Base-by-base conservation (phyloP, 2,888 invertebrate genomes). In the Cantharis lateralis region DNA sequence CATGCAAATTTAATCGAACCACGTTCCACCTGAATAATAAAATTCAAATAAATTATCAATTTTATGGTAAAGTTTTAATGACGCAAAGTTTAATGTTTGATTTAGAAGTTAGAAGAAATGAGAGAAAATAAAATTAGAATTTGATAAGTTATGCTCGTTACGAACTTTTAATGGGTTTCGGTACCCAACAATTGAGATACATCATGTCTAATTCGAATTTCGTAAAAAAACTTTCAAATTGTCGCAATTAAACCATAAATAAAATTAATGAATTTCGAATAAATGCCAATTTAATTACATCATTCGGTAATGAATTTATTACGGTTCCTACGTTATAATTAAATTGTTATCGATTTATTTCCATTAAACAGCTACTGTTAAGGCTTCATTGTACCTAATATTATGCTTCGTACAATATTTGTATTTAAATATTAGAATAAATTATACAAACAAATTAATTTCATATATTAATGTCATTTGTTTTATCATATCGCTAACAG, bases 261-360 rank as follows among this genome's bases (percentile, higher is more conserved):
- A 66, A 66, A 66, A 66, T 66, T 66, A 66, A 66, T 66, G 18
- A 24, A 66, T 20, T 15, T 24, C 64, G 64, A 66, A 66, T 66
- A 66, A 66, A 66, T 66, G 64, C 64, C 64, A 66, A 20, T 66
- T 66, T 66, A 66, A 71, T 71, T 71, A 62, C 63, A 71, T 61
- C 15, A 32, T 16, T 24, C 28, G 15, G 32, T 28, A 28, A 28
- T 66, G 28, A 66, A 32, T 66, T 66, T 66, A 15, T 16, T 16
- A 63, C 62, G 68, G 75, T 72, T 69, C 76, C 69, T 69, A 76
- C 62, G 64, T 68, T 76, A 20, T 76, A 76, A 76, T 76, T 72
- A 72, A 72, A 76, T 76, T 72, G 69, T 72, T 72, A 76, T 76
- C 72, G 72, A 76, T 72, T 76, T 72, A 70, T 68, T 72, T 20